Evolutionary conservation across 2,888 invertebrate genomes (phyloP), one percentile per base, ranked within the genome.

Genomic region (Leptinotarsa juncta): DNA sequence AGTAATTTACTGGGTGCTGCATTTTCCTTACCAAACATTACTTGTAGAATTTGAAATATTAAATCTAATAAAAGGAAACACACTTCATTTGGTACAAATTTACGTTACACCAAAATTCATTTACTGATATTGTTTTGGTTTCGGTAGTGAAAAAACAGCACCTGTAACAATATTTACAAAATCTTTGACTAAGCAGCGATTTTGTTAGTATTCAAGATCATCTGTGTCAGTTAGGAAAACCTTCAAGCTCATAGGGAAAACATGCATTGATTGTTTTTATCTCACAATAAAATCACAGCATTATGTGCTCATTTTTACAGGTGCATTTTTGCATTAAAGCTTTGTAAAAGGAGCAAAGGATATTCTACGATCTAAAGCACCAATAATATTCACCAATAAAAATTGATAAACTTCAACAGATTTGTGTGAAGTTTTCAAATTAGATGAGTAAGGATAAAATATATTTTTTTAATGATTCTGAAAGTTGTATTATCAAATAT

Each of bases 281-380:
- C 74, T 77, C 77, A 77, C 74, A 77, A 77, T 79, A 75, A 50
- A 83, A 83, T 83, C 83, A 83, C 83, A 83, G 83, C 82, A 74
- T 81, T 79, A 78, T 80, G 83, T 82, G 82, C 82, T 72, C 67
- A 78, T 78, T 81, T 76, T 81, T 78, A 78, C 81, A 81, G 78
- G 80, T 83, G 82, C 82, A 18, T 68, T 53, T 65, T 70, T 77
- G 75, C 76, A 74, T 74, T 74, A 71, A 74, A 74, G 74, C 74
- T 74, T 71, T 69, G n/a, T 42, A 71, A 71, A 55, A 66, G 71
- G 55, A 23, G 65, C 71, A 68, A 65, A 74, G 23, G 55, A 76
- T 70, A 70, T 69, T 73, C 65, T 49, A 72, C 32, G 48, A 18
- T 70, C 26, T 55, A 67, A 50, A 74, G 74, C 71, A 74, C 74